phyloP scores from a whole-genome alignment of 2,113 vertebrate species.

The Bettongia penicillata region DNA sequence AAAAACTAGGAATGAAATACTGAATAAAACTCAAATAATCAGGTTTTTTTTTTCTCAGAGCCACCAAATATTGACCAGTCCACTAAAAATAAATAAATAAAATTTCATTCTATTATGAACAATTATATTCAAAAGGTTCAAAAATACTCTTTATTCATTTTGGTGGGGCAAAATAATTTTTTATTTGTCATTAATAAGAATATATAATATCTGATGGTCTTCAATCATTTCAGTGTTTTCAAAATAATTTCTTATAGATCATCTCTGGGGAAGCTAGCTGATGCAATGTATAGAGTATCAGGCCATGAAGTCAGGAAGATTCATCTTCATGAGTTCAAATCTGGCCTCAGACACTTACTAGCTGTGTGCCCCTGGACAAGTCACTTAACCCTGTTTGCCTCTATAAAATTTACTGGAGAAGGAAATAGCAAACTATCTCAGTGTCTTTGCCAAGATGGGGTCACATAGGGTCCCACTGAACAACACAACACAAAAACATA shows the following conservation, averaged over 20 bases:
- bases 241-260: background rate
- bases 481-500: background rate
- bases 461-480: background rate
- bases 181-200: background rate
- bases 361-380: background rate
- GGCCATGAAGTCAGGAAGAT: background rate
- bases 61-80: background rate
- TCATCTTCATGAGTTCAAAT: background rate
- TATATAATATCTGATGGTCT: background rate
- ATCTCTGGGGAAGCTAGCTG: background rate
- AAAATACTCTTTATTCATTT: background rate
- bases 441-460: background rate
- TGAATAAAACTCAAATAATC: conserved; percentile 4
- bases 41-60: background rate
- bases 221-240: background rate
- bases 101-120: background rate
- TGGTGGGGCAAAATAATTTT: background rate
- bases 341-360: background rate
- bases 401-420: background rate
- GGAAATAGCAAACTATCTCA: background rate
- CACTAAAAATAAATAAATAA: background rate
- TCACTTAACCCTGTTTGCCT: background rate
- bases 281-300: background rate
- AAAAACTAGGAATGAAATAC: conserved; percentile 3
- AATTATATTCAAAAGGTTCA: background rate